Evolutionary conservation across 2,888 invertebrate species (phyloP), one percentile per base, ranked within the genome.

Genomic region (Tribolium freemani): DNA sequence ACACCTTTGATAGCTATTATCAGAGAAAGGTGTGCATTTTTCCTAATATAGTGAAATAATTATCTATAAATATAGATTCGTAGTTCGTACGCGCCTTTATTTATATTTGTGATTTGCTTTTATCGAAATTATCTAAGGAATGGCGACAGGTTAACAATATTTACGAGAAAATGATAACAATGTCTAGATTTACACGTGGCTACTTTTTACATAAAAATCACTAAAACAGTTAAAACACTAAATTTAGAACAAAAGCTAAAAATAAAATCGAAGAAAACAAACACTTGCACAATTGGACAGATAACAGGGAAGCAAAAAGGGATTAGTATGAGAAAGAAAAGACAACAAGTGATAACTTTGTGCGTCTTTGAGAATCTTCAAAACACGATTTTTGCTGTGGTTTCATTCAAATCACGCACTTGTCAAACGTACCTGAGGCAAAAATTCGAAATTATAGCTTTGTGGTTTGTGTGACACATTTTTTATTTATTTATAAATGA

Each of bases 131-230:
- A 73, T 73, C 73, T 73, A 73, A 38, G 73, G 73, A 73, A 73
- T 69, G 73, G 73, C 73, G 73, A 73, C 73, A 73, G 73, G 73
- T 73, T 73, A 73, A 73, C 69, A 73, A 69, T 73, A 73, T 73
- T 73, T 73, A 69, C 73, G 66, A 11, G 44, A 60, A 45, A 64
- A 50, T 57, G 56, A 68, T 68, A 69, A 69, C 50, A 16, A 13
- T 10, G 66, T 71, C 71, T 71, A 53, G 38, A 38, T 38, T 38
- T 45, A 56, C 71, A 71, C 71, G 66, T 60, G 66, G 6, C 30
- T 46, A 26, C 44, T 69, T 51, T 60, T 38, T 9, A 6, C 8
- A 38, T n/a, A 26, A 16, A 56, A 57, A 50, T 9, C 6, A 5
- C 8, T 38, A 8, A 9, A n/a, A n/a, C n/a, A n/a, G n/a, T 16